These are phyloP conservation scores for Copidosoma floridanum DNA, from an alignment of 1,140 invertebrate genomes.

Conservation along the genomic window DNA sequence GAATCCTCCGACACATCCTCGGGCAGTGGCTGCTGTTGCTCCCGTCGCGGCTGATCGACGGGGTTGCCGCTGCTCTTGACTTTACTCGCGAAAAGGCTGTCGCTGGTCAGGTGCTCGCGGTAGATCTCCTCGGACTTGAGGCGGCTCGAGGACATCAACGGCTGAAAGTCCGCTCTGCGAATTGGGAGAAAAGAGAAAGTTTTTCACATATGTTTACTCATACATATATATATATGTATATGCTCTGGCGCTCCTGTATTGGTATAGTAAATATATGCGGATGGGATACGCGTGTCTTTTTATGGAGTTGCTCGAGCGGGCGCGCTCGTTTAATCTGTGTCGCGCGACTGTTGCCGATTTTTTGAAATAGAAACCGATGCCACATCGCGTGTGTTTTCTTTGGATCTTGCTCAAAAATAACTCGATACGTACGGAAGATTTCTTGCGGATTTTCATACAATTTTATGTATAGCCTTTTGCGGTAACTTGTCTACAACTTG, in stretches of 20 bases:
- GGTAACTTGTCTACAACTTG: no score
- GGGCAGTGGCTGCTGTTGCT: conserved; percentile 3
- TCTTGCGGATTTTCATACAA: no score
- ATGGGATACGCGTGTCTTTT: no score
- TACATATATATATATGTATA: neutral
- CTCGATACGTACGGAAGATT: no score
- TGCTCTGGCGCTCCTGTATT: no score
- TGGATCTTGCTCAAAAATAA: no score
- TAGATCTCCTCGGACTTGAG: conserved; percentile 43
- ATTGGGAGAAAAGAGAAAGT: conserved; percentile 21
- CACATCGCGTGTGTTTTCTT: no score
- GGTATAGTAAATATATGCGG: no score
- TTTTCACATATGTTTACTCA: no score
- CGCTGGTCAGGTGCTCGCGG: conserved; percentile 38
- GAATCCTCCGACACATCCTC: conserved; percentile 38
- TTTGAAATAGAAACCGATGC: neutral
- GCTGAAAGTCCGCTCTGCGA: conserved; percentile 36
- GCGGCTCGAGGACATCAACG: conserved; percentile 38
- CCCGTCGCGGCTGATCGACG: neutral
- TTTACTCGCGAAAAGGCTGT: conserved; percentile 36
- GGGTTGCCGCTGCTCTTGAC: conserved; percentile 2
- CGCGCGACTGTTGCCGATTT: neutral
- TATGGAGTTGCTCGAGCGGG: neutral
- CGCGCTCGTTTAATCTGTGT: neutral
- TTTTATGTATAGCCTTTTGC: no score